These are phyloP conservation scores for Etia nguti DNA, from an alignment of 2,113 vertebrate species.

Conservation along the genomic window DNA sequence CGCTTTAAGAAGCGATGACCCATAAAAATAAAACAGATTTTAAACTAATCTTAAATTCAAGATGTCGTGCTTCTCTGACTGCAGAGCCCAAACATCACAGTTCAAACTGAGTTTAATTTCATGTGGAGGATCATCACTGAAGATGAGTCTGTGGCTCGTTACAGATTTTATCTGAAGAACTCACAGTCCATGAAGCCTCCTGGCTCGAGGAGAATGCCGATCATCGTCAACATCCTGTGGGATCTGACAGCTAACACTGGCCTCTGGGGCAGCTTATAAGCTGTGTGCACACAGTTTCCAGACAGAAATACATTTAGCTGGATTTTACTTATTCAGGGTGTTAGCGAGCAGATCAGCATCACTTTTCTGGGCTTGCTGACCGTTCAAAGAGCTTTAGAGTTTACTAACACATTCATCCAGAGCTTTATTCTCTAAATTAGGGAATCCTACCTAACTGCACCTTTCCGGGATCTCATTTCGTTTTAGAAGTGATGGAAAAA, in stretches of 20 bases:
- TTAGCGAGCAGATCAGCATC: no score
- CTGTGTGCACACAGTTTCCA: not conserved
- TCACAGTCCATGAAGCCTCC: not conserved
- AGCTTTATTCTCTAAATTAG: not conserved
- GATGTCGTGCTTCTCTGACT: not conserved
- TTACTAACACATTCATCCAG: not conserved
- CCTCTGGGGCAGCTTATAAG: not conserved
- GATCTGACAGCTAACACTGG: not conserved
- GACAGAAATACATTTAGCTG: not conserved
- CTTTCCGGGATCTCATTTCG: not conserved
- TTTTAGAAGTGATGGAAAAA: not conserved
- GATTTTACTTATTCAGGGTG: rapidly evolving
- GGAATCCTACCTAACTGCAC: not conserved
- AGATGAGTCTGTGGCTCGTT: not conserved
- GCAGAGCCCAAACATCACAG: not conserved
- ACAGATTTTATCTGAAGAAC: not conserved
- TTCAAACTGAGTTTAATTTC: not conserved
- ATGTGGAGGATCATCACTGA: not conserved
- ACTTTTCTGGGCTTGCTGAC: not conserved
- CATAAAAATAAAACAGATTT: not conserved
- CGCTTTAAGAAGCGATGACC: not conserved
- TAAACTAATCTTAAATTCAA: rapidly evolving
- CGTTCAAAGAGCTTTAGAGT: not conserved
- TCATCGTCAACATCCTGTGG: not conserved
- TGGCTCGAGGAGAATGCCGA: not conserved